A percentile compares a stretch with the other conserved stretches of the same genome.
Conservation (phyloP, 2,113 vertebrate species). For the Pseudorhombus dupliciocellatus region DNA sequence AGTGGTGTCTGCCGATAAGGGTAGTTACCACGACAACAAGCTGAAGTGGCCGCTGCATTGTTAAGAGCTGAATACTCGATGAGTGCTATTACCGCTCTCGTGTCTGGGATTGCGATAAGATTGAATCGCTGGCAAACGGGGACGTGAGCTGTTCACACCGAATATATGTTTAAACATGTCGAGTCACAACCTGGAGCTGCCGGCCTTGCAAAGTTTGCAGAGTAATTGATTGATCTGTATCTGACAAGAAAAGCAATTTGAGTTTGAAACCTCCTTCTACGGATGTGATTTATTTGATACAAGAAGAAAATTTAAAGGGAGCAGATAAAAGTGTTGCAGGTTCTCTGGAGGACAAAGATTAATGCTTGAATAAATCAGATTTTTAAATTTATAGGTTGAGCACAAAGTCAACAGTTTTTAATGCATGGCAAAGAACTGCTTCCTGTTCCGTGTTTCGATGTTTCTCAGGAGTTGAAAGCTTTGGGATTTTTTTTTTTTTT, state of each 20-base stretch:
- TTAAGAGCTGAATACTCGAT: constrained; percentile 36
- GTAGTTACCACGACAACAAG: constrained; percentile 61
- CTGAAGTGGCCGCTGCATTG: constrained; percentile 29
- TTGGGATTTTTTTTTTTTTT: neutral
- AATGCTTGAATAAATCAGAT: neutral
- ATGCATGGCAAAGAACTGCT: neutral
- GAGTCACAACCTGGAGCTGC: neutral
- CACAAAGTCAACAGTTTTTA: neutral
- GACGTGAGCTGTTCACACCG: neutral
- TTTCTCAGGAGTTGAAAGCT: too few species aligned
- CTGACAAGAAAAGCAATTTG: neutral
- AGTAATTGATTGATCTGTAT: neutral
- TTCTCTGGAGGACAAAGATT: neutral
- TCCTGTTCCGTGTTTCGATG: neutral
- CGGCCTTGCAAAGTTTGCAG: neutral
- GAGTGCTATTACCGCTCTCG: constrained; percentile 19
- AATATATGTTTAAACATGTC: neutral
- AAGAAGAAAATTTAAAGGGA: neutral
- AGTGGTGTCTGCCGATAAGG: constrained; percentile 52
- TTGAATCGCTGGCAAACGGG: constrained; percentile 11
- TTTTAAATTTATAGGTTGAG: neutral
- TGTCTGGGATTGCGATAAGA: constrained; percentile 43
- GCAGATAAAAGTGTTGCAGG: neutral
- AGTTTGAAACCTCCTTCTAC: neutral
- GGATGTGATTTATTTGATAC: neutral